phyloP scores from a whole-genome alignment of 2,113 vertebrate genomes.

The Myocastor coypus region DNA sequence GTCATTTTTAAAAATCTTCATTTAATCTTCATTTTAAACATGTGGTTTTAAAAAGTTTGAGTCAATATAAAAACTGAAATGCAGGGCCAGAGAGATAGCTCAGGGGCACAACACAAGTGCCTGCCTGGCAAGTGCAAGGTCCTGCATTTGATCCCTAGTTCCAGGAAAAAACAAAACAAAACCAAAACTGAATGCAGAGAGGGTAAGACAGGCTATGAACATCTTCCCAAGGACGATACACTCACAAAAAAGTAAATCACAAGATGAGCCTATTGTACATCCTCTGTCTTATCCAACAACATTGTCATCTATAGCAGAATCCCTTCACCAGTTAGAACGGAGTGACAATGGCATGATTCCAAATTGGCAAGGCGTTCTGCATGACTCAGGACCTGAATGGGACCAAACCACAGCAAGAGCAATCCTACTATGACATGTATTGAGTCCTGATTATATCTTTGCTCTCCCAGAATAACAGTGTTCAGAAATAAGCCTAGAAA shows the following conservation, averaged over 20 bases:
- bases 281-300: background rate
- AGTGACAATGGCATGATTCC: background rate
- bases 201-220: background rate
- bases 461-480: background rate
- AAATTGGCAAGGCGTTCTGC: background rate
- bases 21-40: background rate
- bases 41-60: background rate
- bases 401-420: constrained; percentile 5
- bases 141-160: no score
- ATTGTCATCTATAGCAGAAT: background rate
- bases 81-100: background rate
- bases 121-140: no score
- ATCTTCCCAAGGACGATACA: background rate
- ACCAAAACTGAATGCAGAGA: background rate
- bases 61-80: constrained; percentile 14
- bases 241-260: background rate
- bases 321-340: background rate
- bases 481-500: background rate
- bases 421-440: background rate
- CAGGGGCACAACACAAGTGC: no score
- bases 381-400: background rate
- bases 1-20: background rate
- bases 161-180: no score
- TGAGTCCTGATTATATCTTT: background rate
- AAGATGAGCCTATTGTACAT: background rate